Base-by-base conservation (phyloP, 2,888 invertebrate species). In the Sinohyriopsis cumingii region DNA sequence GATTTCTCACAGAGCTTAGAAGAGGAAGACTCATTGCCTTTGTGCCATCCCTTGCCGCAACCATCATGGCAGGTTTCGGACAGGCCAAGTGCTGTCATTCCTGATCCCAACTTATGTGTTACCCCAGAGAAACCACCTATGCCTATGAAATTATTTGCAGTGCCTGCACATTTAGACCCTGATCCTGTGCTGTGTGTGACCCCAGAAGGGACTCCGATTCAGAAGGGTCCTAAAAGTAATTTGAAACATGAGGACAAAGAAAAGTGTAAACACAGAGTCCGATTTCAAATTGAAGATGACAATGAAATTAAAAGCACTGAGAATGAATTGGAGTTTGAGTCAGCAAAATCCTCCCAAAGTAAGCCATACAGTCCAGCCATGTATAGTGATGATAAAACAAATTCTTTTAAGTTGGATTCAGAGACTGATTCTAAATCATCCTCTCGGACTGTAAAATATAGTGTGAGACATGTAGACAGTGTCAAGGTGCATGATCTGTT, bases 171-270 rank as follows among this genome's bases (percentile, higher is more conserved):
- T 18, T 55, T 77, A 7, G 69, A 66, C 55, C 78, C 82, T 56
- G 84, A 86, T 57, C 84, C 84, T 12, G 69, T 77, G 33, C 68
- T 86, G 22, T 69, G 79, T 59, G 63, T 86, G 20, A 86, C 86
- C 5, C 86, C 86, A 55, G 82, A 84, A 15, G 45, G 45, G 62
- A 82, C 82, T 71, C 53, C 70, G 1, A 33, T 67, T 22, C 64
- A 64, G 24, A 62, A 28, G 18, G 59, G 60, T 19, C 55, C 55
- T 2, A 63, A 69, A 55, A 71, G 62, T 63, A 64, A 66, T 61
- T 67, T 67, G 24, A 71, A 59, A 62, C 53, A 64, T 22, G 59
- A 56, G 64, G 63, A 53, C 15, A 59, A 60, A 68, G 63, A 62
- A 22, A 72, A 72, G 54, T 60, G 45, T 59, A 72, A 60, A 68